Percentiles rank a stretch among this genome's conserved stretches.
Evolutionary conservation across 2,888 invertebrate genomes (phyloP).

Genomic region (Pogonocherus hispidulus): DNA sequence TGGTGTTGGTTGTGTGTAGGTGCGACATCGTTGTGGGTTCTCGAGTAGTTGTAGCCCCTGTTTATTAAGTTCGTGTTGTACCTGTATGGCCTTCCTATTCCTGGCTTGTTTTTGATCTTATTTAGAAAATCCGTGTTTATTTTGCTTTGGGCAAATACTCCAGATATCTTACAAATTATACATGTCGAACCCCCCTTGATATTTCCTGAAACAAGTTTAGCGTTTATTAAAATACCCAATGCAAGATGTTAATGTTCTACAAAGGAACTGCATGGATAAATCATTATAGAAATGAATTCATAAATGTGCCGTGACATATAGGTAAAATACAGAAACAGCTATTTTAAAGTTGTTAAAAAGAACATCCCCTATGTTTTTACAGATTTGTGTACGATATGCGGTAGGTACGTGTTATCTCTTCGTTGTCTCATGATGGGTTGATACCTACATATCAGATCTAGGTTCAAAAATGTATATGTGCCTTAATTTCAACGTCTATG

Average conservation of each 20-base stretch:
- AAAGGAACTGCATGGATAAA: no score
- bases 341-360: no score
- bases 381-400: no score
- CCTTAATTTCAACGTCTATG: no score
- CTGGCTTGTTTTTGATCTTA: conserved; percentile 61
- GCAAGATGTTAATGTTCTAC: neutral
- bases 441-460: no score
- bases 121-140: conserved; percentile 56
- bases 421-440: no score
- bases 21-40: conserved; percentile 27
- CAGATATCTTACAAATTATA: conserved; percentile 51
- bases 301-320: no score
- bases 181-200: conserved; percentile 52
- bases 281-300: no score
- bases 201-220: conserved; percentile 42
- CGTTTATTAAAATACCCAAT: neutral
- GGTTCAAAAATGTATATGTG: no score
- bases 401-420: no score
- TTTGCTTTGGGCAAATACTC: conserved; percentile 51
- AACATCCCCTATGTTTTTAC: no score
- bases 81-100: conserved; percentile 61
- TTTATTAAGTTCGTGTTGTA: conserved; percentile 51
- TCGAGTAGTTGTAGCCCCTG: conserved; percentile 26
- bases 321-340: no score
- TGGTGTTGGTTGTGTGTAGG: conserved; percentile 1